Percentiles rank a stretch among this genome's conserved stretches.
Evolutionary conservation across 2,113 vertebrate genomes (phyloP).

Genomic region (Clarias batrachus): DNA sequence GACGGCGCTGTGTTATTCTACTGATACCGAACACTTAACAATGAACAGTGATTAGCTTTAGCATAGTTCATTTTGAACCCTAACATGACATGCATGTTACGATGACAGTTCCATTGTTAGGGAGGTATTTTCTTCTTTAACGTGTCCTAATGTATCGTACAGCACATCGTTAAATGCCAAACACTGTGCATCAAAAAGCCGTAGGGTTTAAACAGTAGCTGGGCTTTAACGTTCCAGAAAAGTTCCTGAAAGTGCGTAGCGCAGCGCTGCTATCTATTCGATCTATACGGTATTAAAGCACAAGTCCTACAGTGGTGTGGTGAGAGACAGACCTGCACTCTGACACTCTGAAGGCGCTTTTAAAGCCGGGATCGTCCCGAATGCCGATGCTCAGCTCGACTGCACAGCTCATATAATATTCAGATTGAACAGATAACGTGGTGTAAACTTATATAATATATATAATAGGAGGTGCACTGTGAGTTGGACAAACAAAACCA

Average conservation of each 20-base stretch:
- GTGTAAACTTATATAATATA: not conserved
- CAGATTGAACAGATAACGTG: not conserved
- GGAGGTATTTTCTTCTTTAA: no score
- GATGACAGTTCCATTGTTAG: not conserved
- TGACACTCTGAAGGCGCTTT: not conserved
- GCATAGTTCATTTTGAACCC: not conserved
- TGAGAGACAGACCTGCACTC: not conserved
- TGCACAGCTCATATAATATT: not conserved
- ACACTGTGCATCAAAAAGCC: not conserved
- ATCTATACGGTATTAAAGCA: not conserved
- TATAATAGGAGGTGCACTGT: not conserved
- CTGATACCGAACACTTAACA: not conserved
- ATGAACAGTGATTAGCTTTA: not conserved
- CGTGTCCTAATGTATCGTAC: not conserved
- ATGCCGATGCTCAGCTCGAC: not conserved
- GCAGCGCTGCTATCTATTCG: not conserved
- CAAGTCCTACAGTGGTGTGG: no score
- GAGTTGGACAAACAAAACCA: not conserved
- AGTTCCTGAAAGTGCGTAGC: not conserved
- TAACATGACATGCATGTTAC: not conserved
- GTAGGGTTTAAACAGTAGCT: not conserved
- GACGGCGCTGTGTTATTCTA: not conserved
- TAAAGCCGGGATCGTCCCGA: no score
- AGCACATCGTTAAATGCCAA: not conserved
- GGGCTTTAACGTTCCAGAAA: not conserved